These are phyloP conservation scores for Coregonus clupeaformis DNA, from an alignment of 2,113 vertebrate species.

Conservation along the genomic window DNA sequence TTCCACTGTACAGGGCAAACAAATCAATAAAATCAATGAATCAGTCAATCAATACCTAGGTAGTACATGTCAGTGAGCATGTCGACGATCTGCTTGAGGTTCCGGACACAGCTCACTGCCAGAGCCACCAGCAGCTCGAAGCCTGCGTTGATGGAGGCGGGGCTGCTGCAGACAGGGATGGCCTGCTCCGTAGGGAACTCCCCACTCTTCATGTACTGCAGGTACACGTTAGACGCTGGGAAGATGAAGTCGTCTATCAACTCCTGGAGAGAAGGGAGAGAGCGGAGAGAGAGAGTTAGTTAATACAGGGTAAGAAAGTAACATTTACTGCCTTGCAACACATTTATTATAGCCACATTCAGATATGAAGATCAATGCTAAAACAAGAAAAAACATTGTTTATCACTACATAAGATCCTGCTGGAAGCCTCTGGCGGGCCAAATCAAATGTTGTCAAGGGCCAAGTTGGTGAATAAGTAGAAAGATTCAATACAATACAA, in stretches of 20 bases:
- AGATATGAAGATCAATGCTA: too few relatives aligned
- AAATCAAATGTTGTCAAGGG: too few relatives aligned
- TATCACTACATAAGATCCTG: too few relatives aligned
- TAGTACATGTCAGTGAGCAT: slow-evolving; percentile 99
- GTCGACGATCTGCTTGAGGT: slow-evolving; percentile 97
- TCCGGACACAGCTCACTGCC: slow-evolving; percentile 94
- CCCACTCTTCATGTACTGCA: slow-evolving; percentile 97
- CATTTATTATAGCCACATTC: too few relatives aligned
- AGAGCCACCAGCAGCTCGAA: slow-evolving; percentile 96
- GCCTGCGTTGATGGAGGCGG: slow-evolving; percentile 94
- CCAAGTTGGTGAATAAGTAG: too few relatives aligned
- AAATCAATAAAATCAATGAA: too few relatives aligned
- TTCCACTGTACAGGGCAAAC: too few relatives aligned
- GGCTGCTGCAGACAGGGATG: slow-evolving; percentile 96
- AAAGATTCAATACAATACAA: neutral
- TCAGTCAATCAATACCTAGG: slow-evolving; percentile 77
- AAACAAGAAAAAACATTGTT: too few relatives aligned
- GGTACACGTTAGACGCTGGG: slow-evolving; percentile 97
- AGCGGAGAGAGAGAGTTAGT: neutral
- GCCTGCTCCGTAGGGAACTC: slow-evolving; percentile 97
- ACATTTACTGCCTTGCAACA: too few relatives aligned
- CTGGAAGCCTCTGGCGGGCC: too few relatives aligned
- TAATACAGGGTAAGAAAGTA: too few relatives aligned
- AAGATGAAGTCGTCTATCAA: slow-evolving; percentile 99
- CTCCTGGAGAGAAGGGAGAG: slow-evolving; percentile 75